Conservation (phyloP, 2,113 vertebrate species). For the Neodontobutis hainanensis region DNA sequence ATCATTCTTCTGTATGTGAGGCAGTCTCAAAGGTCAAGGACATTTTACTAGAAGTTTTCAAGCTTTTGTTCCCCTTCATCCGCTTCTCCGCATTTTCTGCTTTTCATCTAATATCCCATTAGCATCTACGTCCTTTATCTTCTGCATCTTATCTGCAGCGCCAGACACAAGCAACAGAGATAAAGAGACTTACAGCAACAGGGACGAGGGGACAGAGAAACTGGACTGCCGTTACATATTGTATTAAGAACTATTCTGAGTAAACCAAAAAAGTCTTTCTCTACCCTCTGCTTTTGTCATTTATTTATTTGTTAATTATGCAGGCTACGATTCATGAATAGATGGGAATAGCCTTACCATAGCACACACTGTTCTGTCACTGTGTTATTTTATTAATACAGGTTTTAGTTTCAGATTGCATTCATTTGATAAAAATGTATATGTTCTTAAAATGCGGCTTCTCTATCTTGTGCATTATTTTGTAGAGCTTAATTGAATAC, state of each 20-base stretch:
- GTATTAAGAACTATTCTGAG: neutral
- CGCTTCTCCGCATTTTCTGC: conserved; percentile 12
- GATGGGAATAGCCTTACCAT: neutral
- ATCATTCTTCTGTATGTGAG: too few relatives aligned
- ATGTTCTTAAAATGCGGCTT: neutral
- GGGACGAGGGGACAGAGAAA: neutral
- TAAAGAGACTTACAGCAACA: conserved; percentile 21
- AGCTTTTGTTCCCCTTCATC: neutral
- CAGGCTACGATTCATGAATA: neutral
- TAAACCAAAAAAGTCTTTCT: neutral
- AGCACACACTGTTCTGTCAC: neutral
- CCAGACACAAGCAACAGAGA: conserved; percentile 43
- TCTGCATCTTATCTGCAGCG: conserved; percentile 49
- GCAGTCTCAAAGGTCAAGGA: conserved; percentile 20
- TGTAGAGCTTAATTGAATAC: neutral
- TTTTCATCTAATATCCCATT: conserved; percentile 47
- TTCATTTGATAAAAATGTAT: neutral
- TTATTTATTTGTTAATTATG: neutral
- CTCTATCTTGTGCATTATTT: neutral
- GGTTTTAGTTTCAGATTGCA: neutral
- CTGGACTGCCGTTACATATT: neutral
- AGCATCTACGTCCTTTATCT: conserved; percentile 53
- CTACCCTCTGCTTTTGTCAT: too few relatives aligned
- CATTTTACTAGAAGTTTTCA: conserved; percentile 7
- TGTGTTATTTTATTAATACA: neutral